These are phyloP conservation scores for Synaphobranchus kaupii DNA, from an alignment of 2,797 vertebrate genomes.

Conservation along the genomic window DNA sequence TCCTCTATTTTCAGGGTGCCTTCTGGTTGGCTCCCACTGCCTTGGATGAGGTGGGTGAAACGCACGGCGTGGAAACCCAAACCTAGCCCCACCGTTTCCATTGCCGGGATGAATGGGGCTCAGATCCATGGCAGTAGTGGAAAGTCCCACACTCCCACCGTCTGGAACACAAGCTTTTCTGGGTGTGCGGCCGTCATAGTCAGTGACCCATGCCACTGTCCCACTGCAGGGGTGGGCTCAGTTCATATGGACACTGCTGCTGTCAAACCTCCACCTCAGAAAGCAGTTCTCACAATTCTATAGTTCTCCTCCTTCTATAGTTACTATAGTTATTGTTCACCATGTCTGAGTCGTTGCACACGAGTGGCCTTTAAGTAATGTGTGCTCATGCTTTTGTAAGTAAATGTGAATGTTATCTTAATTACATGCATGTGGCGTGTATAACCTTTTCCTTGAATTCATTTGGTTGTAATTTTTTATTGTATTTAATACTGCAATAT, in stretches of 20 bases:
- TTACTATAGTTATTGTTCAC: neutral
- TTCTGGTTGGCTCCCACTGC: neutral
- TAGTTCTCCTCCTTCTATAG: neutral
- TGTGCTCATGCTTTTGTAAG: neutral
- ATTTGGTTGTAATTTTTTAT: neutral
- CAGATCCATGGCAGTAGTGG: constrained; percentile 9
- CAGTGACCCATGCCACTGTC: neutral
- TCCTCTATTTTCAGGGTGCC: neutral
- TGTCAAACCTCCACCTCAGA: neutral
- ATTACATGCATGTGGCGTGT: neutral
- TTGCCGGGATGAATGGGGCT: neutral
- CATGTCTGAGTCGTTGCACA: neutral
- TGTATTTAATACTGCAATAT: neutral
- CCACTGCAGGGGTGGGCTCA: neutral
- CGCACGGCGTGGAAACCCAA: constrained; percentile 19
- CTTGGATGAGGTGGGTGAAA: neutral
- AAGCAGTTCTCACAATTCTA: neutral
- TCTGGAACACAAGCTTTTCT: neutral
- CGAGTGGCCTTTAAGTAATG: neutral
- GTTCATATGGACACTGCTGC: neutral
- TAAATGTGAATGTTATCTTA: neutral
- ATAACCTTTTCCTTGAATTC: neutral
- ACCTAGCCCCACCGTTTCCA: neutral
- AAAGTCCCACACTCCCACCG: neutral
- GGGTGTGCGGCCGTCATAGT: neutral